Evolutionary conservation across 2,797 vertebrate genomes (phyloP), one percentile per base, ranked within the genome.

Genomic region (Paramormyrops hopkinsi): DNA sequence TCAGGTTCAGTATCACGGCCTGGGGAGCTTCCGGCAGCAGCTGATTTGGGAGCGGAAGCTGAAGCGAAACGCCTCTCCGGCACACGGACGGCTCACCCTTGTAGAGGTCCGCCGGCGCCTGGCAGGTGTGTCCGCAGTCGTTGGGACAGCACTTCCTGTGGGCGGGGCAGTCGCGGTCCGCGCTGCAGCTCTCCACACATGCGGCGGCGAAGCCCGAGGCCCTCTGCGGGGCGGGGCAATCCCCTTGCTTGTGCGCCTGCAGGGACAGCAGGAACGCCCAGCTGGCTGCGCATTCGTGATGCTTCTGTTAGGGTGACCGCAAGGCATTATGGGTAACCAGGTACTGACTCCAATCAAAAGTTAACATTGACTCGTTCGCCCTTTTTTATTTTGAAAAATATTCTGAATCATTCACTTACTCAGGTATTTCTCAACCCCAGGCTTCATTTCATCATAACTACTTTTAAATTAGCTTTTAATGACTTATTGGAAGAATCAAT

Each of bases 111-210:
- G 93, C 91, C 14, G 96, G 94, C 46, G 95, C 88, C 92, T 97
- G 96, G 91, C 96, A 96, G 73, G 95, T 95, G 92, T 93, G 93
- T 44, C 95, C 94, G 0, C 95, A 94, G 90, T 92, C 93, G 69
- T 96, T 96, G 86, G 94, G 93, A 92, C 96, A 95, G 93, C 94
- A 94, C 79, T 94, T 95, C 92, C 94, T 95, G 56, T 92, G 91
- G 87, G 92, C 92, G 12, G 95, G 95, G 90, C 95, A 95, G n/a
- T 94, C 95, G 29, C 90, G 92, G 90, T 96, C 95, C 1, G 44
- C 91, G 0, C 90, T 91, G 91, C 96, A 97, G 93, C 93, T 93
- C 93, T 95, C 94, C 65, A 96, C 93, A 0, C 94, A 95, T 79
- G 95, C 96, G 0, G 96, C 95, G 2, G 93, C 95, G 22, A 96